Conservation (phyloP, 2,888 invertebrate species). For the Coelopa pilipes region DNA sequence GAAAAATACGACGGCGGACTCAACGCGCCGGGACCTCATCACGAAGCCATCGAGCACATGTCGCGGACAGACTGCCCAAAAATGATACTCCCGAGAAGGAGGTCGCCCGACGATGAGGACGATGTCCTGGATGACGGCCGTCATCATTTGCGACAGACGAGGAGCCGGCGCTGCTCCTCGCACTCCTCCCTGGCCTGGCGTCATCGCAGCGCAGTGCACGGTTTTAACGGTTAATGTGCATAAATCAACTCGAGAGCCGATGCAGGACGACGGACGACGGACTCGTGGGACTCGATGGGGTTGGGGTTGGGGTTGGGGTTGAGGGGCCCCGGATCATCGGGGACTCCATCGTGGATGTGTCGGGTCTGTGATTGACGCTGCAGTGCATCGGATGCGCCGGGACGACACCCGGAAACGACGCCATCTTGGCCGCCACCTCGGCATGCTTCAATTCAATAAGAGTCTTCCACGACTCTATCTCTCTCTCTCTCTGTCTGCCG, state of each 20-base stretch:
- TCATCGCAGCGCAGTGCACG: background rate
- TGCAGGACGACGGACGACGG: background rate
- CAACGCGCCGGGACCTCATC: conserved; percentile 1
- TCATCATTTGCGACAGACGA: conserved; percentile 29
- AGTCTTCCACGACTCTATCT: too few species aligned
- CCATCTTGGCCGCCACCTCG: too few species aligned
- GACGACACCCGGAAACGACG: too few species aligned
- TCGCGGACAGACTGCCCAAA: conserved; percentile 20
- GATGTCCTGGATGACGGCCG: background rate
- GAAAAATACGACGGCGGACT: background rate
- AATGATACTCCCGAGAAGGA: conserved; percentile 19
- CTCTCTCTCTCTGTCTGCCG: too few species aligned
- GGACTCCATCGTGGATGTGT: too few species aligned
- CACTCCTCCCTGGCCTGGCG: background rate
- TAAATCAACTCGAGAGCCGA: conserved; percentile 16
- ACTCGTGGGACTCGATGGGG: background rate
- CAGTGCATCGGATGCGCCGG: too few species aligned
- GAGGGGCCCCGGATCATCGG: background rate
- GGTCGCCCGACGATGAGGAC: background rate
- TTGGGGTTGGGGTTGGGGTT: background rate
- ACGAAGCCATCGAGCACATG: conserved; percentile 20
- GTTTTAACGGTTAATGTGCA: conserved; percentile 22
- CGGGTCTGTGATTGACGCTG: too few species aligned
- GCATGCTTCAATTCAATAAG: too few species aligned
- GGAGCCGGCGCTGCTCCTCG: background rate